phyloP scores from a whole-genome alignment of 2,797 vertebrate species.

The Cercopithecus neglectus region DNA sequence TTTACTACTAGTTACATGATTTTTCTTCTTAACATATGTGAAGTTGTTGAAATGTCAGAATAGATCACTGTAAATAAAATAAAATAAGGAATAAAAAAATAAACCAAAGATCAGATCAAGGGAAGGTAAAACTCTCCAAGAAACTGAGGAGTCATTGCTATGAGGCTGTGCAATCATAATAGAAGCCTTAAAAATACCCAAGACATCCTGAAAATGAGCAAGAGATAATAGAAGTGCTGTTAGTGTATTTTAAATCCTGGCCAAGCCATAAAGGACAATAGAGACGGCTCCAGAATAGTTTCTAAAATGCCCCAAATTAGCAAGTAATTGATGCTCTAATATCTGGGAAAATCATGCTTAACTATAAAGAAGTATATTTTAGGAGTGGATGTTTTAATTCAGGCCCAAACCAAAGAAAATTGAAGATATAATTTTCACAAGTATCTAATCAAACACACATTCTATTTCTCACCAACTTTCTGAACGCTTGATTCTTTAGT shows the following conservation, averaged over 20 bases:
- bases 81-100: slow-evolving; percentile 74
- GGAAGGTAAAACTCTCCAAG: slow-evolving; percentile 75
- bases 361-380: background rate
- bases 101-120: slow-evolving; percentile 79
- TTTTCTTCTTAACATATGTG: slow-evolving; percentile 76
- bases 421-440: background rate
- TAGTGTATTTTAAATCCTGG: slow-evolving; percentile 10
- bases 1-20: slow-evolving; percentile 71
- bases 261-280: background rate
- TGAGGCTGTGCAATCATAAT: background rate
- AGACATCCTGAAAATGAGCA: slow-evolving; percentile 16
- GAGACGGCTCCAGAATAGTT: background rate
- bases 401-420: background rate
- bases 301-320: background rate
- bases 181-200: slow-evolving; percentile 36
- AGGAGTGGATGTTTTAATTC: background rate
- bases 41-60: slow-evolving; percentile 81
- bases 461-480: background rate
- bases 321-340: background rate
- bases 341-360: slow-evolving; percentile 2
- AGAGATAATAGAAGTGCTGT: background rate
- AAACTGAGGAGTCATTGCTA: slow-evolving; percentile 40
- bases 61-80: slow-evolving; percentile 77
- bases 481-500: background rate
- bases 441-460: background rate